Evolutionary conservation across 2,888 invertebrate species (phyloP).

Genomic region (Drosophila peninsularis): DNA sequence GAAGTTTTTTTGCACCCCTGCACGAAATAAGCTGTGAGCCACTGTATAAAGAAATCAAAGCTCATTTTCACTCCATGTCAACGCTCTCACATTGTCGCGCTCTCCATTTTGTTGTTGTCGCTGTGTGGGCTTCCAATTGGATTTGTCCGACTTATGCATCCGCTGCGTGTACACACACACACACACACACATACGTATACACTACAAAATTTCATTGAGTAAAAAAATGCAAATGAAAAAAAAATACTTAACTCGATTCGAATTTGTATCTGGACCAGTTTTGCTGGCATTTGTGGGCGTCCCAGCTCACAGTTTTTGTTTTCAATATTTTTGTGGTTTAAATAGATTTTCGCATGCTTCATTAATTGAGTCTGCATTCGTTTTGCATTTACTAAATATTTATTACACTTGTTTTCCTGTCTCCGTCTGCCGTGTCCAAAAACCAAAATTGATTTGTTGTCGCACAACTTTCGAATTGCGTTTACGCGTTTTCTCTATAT

Average conservation of each 20-base stretch:
- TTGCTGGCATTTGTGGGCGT: constrained; percentile 63
- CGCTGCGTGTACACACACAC: constrained; percentile 56
- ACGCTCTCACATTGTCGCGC: constrained; percentile 52
- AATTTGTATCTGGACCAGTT: constrained; percentile 72
- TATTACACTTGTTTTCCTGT: constrained; percentile 40
- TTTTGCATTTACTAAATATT: constrained; percentile 34
- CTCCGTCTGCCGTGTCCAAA: constrained; percentile 16
- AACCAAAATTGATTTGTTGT: constrained; percentile 45
- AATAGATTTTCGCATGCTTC: constrained; percentile 60
- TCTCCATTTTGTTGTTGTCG: constrained; percentile 23
- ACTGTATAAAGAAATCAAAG: constrained; percentile 77
- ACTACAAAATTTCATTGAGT: constrained; percentile 51
- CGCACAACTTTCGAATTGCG: constrained; percentile 66
- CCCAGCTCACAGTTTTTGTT: constrained; percentile 49
- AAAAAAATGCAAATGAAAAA: constrained; percentile 55
- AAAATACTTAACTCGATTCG: constrained; percentile 30
- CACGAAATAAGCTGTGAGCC: too few species aligned
- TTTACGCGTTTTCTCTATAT: constrained; percentile 34
- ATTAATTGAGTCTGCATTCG: constrained; percentile 63
- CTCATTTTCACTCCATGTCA: constrained; percentile 77
- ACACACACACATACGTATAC: constrained; percentile 30
- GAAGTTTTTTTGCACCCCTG: too few species aligned
- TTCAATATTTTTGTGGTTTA: constrained; percentile 26
- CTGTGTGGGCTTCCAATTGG: constrained; percentile 67
- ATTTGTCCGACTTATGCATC: constrained; percentile 48